phyloP scores from a whole-genome alignment of 2,113 vertebrate genomes.

The Pterocles gutturalis region DNA sequence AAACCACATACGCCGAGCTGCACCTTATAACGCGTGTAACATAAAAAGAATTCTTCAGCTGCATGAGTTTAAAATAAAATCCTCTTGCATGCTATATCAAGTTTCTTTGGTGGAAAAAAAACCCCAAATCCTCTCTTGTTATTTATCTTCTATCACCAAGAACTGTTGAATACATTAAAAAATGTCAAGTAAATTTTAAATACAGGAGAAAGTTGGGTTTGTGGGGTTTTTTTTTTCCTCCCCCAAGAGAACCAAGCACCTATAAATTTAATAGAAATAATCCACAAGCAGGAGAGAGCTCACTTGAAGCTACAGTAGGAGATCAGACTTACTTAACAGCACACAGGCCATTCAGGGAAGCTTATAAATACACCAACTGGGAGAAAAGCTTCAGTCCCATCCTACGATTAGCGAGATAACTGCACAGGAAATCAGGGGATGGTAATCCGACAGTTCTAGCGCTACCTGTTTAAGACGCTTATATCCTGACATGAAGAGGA shows the following conservation, averaged over 20 bases:
- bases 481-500: neutral
- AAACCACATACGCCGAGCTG: neutral
- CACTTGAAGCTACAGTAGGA: neutral
- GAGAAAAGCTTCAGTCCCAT: neutral
- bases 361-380: neutral
- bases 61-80: neutral
- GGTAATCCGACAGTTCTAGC: neutral
- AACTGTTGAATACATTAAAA: neutral
- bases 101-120: neutral
- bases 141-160: neutral
- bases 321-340: neutral
- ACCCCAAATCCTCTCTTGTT: neutral
- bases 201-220: neutral
- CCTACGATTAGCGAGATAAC: neutral
- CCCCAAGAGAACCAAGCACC: neutral
- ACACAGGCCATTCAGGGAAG: neutral
- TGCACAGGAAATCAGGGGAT: neutral
- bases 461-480: neutral
- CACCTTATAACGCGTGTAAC: rapidly evolving
- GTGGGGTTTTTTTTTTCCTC: too few relatives aligned
- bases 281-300: neutral
- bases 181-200: neutral
- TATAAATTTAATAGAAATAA: neutral
- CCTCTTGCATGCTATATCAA: neutral
- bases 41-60: neutral